A percentile compares a stretch with the other conserved stretches of the same genome.
phyloP scores from a whole-genome alignment of 2,113 vertebrate species.

The Smithornis capensis region DNA sequence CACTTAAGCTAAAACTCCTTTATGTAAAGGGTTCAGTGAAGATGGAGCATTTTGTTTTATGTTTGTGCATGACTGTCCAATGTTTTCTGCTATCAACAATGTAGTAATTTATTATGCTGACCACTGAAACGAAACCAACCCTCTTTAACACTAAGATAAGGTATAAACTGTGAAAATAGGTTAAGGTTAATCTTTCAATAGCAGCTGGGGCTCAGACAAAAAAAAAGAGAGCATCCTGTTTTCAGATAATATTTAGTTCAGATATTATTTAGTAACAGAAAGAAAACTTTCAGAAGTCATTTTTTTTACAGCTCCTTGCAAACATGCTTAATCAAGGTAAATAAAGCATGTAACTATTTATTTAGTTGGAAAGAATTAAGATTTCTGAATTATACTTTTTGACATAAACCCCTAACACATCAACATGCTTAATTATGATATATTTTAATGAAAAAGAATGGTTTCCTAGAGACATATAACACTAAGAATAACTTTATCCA shows the following conservation, averaged over 20 bases:
- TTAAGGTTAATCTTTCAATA: slow-evolving; percentile 35
- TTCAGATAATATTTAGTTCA: slow-evolving; percentile 31
- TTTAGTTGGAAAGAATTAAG: neutral
- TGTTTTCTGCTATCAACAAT: neutral
- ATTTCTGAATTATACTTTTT: neutral
- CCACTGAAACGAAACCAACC: neutral
- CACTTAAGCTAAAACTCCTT: neutral
- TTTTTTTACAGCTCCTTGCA: neutral
- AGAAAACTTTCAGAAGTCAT: slow-evolving; percentile 17
- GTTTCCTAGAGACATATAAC: neutral
- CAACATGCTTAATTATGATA: neutral
- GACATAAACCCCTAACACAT: neutral
- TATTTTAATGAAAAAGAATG: neutral
- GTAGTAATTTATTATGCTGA: neutral
- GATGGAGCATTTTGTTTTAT: neutral
- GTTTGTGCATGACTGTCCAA: neutral
- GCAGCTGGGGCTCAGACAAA: neutral
- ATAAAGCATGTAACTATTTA: neutral
- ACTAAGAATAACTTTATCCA: neutral
- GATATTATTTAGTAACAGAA: slow-evolving; percentile 56
- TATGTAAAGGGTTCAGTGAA: neutral
- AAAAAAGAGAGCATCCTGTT: neutral
- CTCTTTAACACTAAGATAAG: neutral
- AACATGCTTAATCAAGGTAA: neutral
- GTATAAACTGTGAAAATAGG: neutral